Conservation (phyloP, 53 echinoderm and acorn worm genomes). For the Paracentrotus lividus region DNA sequence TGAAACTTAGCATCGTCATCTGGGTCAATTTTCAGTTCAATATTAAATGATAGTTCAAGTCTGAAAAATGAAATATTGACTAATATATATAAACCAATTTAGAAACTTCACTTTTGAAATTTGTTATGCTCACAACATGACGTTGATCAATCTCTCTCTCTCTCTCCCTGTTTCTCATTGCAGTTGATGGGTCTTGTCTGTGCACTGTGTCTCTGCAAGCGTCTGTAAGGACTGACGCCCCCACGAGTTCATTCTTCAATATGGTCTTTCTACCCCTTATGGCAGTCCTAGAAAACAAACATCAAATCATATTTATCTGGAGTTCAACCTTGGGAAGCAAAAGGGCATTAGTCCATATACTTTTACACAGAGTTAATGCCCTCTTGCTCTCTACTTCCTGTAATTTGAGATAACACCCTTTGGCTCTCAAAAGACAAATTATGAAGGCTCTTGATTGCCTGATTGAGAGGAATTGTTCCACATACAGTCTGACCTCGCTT, state of each 20-base stretch:
- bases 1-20: no score
- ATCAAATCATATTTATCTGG: not conserved
- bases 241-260: not conserved
- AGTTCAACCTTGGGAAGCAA: not conserved
- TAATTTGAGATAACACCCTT: not conserved
- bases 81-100: no score
- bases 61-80: no score
- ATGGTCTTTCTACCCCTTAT: not conserved
- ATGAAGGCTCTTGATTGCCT: no score
- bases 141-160: not conserved
- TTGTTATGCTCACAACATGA: no score
- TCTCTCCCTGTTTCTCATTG: not conserved
- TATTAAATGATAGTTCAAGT: no score
- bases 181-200: slow-evolving; percentile 44
- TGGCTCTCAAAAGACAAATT: not conserved
- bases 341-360: not conserved
- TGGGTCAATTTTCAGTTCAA: no score
- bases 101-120: no score
- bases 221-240: slow-evolving; percentile 40
- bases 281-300: not conserved
- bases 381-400: no score
- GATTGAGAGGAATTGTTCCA: no score
- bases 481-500: no score
- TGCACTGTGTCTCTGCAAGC: slow-evolving; percentile 54
- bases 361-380: no score